Evolutionary conservation across 2,797 vertebrate species (phyloP).

Genomic region (Brachyrhaphis roseni): DNA sequence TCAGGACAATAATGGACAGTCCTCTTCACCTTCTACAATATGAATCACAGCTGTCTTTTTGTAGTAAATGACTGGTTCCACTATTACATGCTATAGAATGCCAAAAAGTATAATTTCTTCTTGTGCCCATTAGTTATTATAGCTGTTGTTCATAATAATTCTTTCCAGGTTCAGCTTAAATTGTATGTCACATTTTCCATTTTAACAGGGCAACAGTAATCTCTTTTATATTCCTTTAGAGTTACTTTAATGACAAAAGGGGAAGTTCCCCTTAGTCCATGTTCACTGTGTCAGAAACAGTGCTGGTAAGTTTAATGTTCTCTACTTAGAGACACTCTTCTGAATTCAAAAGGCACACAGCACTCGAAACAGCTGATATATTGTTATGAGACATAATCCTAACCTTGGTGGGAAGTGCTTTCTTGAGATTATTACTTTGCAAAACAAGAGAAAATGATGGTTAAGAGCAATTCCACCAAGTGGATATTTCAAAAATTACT

Average conservation of each 20-base stretch:
- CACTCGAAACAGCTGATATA: background rate
- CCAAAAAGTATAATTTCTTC: background rate
- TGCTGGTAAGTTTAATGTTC: background rate
- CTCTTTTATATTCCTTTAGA: background rate
- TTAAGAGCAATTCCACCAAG: background rate
- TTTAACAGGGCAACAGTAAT: background rate
- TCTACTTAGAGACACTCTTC: background rate
- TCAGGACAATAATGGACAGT: background rate
- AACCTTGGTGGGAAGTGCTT: background rate
- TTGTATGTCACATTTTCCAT: background rate
- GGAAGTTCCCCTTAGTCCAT: background rate
- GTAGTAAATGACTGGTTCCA: background rate
- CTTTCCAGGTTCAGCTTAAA: background rate
- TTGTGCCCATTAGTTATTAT: background rate
- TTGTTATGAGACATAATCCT: background rate
- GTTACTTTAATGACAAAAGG: background rate
- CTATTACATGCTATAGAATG: background rate
- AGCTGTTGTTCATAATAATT: background rate
- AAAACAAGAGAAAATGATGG: background rate
- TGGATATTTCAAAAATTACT: background rate
- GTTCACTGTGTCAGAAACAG: background rate
- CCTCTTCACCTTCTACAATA: background rate
- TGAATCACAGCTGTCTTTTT: background rate
- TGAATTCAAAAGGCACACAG: background rate
- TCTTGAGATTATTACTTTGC: background rate